phyloP scores from a whole-genome alignment of 2,888 invertebrate species.

The Hirtodrosophila trivittata region DNA sequence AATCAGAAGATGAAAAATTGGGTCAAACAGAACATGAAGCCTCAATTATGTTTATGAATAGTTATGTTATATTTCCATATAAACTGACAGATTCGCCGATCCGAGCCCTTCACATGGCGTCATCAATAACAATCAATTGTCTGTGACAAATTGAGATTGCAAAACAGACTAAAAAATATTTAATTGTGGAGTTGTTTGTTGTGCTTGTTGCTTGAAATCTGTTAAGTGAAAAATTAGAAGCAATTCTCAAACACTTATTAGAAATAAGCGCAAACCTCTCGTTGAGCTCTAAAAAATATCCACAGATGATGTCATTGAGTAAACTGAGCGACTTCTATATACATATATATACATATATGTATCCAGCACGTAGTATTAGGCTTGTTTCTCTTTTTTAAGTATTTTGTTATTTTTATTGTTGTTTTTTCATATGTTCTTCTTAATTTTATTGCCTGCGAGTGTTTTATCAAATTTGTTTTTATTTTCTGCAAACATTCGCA shows the following conservation, averaged over 20 bases:
- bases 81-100: too few species aligned
- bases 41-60: conserved; percentile 32
- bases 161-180: background rate
- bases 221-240: conserved; percentile 29
- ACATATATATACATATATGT: conserved; percentile 34
- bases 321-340: conserved; percentile 62
- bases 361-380: conserved; percentile 57
- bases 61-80: too few species aligned
- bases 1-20: too few species aligned
- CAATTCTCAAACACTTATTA: conserved; percentile 30
- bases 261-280: conserved; percentile 33
- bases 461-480: conserved; percentile 58
- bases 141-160: conserved; percentile 70
- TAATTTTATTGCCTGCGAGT: conserved; percentile 51
- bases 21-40: conserved; percentile 59
- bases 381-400: conserved; percentile 52
- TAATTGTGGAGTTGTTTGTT: background rate
- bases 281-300: conserved; percentile 18
- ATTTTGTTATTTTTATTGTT: conserved; percentile 28
- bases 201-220: conserved; percentile 8
- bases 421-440: conserved; percentile 34
- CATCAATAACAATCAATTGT: conserved; percentile 76
- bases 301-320: conserved; percentile 63
- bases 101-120: conserved; percentile 46
- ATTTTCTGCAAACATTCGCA: conserved; percentile 56